Conservation (phyloP, 1,140 invertebrate genomes). For the Macrobrachium rosenbergii region DNA sequence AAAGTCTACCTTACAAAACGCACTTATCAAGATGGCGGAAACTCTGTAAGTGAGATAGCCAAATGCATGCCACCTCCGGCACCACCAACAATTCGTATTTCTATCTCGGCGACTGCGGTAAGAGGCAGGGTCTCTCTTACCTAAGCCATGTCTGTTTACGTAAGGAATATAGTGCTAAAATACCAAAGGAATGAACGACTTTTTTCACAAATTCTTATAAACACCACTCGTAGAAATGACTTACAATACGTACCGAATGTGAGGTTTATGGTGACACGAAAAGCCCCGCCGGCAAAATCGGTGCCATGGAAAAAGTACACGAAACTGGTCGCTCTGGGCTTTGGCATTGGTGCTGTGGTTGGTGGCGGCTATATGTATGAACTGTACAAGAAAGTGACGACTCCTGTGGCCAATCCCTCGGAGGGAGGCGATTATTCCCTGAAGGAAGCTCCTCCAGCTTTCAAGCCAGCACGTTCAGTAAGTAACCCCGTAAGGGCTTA, state of each 20-base stretch:
- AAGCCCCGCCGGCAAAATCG: not conserved
- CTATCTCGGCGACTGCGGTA: too few species aligned
- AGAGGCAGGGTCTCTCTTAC: too few species aligned
- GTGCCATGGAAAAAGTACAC: conserved; percentile 18
- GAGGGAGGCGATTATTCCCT: conserved; percentile 48
- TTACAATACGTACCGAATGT: not conserved
- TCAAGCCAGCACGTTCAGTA: conserved; percentile 23
- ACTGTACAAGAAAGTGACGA: conserved; percentile 26
- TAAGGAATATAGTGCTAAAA: conserved; percentile 6
- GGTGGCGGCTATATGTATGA: conserved; percentile 43
- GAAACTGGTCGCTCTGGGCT: conserved; percentile 19
- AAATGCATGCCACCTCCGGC: too few species aligned
- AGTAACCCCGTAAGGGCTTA: too few species aligned
- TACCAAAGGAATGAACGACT: not conserved
- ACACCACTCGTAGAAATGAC: conserved; percentile 21
- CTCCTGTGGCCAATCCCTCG: conserved; percentile 33
- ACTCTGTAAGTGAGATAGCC: too few species aligned
- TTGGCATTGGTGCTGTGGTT: conserved; percentile 23
- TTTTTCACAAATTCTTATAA: not conserved
- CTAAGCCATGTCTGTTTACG: conserved; percentile 31
- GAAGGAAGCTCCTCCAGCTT: conserved; percentile 29
- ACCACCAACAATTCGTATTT: too few species aligned
- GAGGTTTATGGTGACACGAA: conserved; percentile 7
- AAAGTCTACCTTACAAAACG: too few species aligned
- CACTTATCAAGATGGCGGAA: too few species aligned